Percentiles rank a stretch among this genome's conserved stretches.
phyloP scores from a whole-genome alignment of 2,113 vertebrate species.

The Onychostruthus taczanowskii region DNA sequence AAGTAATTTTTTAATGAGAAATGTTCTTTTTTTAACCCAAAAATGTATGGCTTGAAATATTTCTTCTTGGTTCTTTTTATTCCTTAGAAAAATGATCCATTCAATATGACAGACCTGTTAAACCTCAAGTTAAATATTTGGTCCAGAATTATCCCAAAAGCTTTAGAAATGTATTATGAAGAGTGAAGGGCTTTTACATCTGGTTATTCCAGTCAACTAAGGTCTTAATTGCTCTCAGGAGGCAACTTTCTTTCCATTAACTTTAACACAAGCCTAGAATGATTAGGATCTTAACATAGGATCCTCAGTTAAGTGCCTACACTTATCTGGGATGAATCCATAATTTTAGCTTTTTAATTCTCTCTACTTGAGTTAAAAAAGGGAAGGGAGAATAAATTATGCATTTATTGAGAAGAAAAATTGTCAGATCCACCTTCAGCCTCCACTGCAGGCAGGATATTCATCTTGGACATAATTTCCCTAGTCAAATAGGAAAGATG shows the following conservation, averaged over 20 bases:
- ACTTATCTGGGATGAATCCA: neutral
- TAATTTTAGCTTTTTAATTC: neutral
- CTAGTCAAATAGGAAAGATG: neutral
- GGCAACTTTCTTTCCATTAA: slow-evolving; percentile 28
- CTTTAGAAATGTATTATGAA: neutral
- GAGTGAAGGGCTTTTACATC: slow-evolving; percentile 7
- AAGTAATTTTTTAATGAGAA: neutral
- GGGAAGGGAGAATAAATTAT: neutral
- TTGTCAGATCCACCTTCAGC: neutral
- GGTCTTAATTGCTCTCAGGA: slow-evolving; percentile 34
- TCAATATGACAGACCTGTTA: neutral
- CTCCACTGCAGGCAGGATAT: neutral
- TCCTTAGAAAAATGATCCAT: neutral
- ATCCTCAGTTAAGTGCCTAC: neutral
- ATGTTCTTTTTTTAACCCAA: neutral
- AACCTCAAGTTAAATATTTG: slow-evolving; percentile 27
- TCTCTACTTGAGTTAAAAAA: neutral
- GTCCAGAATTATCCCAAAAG: neutral
- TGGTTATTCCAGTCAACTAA: slow-evolving; percentile 8
- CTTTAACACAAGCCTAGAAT: slow-evolving; percentile 10
- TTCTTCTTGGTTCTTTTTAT: neutral
- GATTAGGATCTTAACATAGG: neutral
- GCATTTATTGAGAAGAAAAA: neutral
- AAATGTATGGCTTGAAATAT: neutral
- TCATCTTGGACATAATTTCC: neutral